phyloP scores from a whole-genome alignment of 23 tunicate species.

The Diplosoma virens region DNA sequence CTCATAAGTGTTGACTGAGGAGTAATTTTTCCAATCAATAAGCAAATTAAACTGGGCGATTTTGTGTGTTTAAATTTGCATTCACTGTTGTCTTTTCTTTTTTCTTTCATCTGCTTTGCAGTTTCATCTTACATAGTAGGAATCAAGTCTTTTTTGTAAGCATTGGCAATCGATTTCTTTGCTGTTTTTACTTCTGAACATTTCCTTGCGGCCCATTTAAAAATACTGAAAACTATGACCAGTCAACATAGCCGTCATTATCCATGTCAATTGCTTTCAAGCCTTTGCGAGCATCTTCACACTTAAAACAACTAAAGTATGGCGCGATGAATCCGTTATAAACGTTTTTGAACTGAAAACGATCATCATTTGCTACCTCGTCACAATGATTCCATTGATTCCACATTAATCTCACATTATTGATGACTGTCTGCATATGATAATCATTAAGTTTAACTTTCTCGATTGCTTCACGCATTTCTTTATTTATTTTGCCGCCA shows the following conservation, averaged over 20 bases:
- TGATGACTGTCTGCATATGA: background rate
- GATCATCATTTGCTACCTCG: slow-evolving; percentile 1
- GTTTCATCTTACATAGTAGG: slow-evolving; percentile 22
- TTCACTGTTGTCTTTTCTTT: too few relatives aligned
- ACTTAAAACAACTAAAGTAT: slow-evolving; percentile 19
- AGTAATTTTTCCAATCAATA: too few relatives aligned
- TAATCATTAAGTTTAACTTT: background rate
- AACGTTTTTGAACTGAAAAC: background rate
- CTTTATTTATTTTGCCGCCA: slow-evolving; percentile 17
- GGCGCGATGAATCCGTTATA: slow-evolving; percentile 26
- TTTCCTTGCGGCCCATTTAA: slow-evolving; percentile 15
- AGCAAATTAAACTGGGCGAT: too few relatives aligned
- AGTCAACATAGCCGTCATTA: slow-evolving; percentile 5
- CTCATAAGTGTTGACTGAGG: too few relatives aligned
- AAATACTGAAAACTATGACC: slow-evolving; percentile 9
- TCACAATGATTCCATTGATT: slow-evolving; percentile 1
- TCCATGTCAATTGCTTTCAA: slow-evolving; percentile 25
- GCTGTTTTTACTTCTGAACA: background rate
- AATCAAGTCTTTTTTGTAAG: slow-evolving; percentile 10
- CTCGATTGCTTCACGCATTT: slow-evolving; percentile 22
- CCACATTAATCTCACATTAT: slow-evolving; percentile 19
- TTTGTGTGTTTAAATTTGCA: too few relatives aligned
- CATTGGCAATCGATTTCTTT: background rate
- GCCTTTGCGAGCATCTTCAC: slow-evolving; percentile 24
- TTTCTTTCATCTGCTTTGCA: background rate